Evolutionary conservation across 2,113 vertebrate species (phyloP), one percentile per base, ranked within the genome.

Genomic region (Ariopsis seemanni): DNA sequence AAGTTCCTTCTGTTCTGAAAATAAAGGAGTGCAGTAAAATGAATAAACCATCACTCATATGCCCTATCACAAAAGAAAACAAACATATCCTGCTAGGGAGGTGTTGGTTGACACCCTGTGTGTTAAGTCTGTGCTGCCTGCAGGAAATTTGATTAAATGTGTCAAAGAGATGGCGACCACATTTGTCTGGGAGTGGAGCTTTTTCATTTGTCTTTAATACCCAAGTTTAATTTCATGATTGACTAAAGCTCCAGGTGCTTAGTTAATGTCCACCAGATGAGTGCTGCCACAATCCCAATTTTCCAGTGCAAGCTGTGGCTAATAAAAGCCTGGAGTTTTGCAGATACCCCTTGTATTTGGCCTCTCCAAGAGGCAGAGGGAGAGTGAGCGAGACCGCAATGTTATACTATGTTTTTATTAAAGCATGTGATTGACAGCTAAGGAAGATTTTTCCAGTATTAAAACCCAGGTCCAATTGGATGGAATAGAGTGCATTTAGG

Each of bases 371-470:
- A 93, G 94, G 91, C 82, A 92, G 92, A 92, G 83, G 86, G 93
- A 94, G 93, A 95, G 93, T 92, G 89, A 95, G 93, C 67, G 89
- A 94, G 94, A 95, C 94, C 94, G 93, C 95, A 95, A 94, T 93
- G 94, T 94, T 96, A 95, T 95, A 95, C 94, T 94, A 94, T 95
- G 93, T 96, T 95, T 95, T 96, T 95, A 95, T 95, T 95, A 95
- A 95, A 95, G 91, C 83, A 48, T 84, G 86, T 94, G 95, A 96
- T 93, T 96, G 95, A 96, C 95, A 96, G 94, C 94, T 93, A 88
- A 91, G 93, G 92, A 94, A 92, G 93, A 94, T 94, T 94, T 95
- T 96, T 95, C 95, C 95, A 94, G 93, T 92, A 93, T 94, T 95
- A 95, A 95, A 95, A 88, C 86, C 88, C 91, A 92, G 93, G 92